These are phyloP conservation scores for Ardeotis arabs DNA, from an alignment of 2,113 vertebrate species.

Conservation along the genomic window DNA sequence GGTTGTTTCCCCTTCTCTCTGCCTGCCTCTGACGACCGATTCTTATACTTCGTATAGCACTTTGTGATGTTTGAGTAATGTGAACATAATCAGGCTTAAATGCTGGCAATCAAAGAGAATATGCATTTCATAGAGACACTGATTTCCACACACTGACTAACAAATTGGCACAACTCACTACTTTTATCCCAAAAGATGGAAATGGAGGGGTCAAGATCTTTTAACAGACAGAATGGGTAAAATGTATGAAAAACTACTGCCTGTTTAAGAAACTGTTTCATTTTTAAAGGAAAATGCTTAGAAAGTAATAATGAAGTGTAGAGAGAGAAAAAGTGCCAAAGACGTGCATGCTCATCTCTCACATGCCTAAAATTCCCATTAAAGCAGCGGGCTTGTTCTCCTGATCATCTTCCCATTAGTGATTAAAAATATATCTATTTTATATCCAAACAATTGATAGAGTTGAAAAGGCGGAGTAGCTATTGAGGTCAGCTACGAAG, in stretches of 20 bases:
- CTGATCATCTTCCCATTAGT: not conserved
- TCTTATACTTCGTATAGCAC: not conserved
- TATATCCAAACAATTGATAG: not conserved
- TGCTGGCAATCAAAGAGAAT: conserved; percentile 74
- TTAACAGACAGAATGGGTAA: conserved; percentile 68
- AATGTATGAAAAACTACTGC: conserved; percentile 45
- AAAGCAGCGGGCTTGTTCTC: not conserved
- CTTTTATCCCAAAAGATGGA: conserved; percentile 55
- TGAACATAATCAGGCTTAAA: conserved; percentile 73
- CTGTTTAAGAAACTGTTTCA: conserved; percentile 28
- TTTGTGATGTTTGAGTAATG: conserved; percentile 69
- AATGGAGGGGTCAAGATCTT: conserved; percentile 76
- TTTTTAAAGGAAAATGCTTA: conserved; percentile 33
- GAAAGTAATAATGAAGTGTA: not conserved
- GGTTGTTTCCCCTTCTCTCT: not conserved
- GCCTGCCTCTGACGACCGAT: conserved; percentile 35
- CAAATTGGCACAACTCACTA: conserved; percentile 70
- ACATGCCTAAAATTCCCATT: not conserved
- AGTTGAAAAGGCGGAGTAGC: not conserved
- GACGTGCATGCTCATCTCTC: not conserved
- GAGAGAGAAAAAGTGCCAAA: not conserved
- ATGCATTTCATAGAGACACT: conserved; percentile 52
- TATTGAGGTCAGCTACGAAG: not conserved
- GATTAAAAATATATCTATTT: not conserved
- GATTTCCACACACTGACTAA: conserved; percentile 56